Percentiles rank a stretch among this genome's conserved stretches.
These are phyloP conservation scores for Agrochola lota DNA, from an alignment of 2,888 invertebrate genomes.

Conservation along the genomic window DNA sequence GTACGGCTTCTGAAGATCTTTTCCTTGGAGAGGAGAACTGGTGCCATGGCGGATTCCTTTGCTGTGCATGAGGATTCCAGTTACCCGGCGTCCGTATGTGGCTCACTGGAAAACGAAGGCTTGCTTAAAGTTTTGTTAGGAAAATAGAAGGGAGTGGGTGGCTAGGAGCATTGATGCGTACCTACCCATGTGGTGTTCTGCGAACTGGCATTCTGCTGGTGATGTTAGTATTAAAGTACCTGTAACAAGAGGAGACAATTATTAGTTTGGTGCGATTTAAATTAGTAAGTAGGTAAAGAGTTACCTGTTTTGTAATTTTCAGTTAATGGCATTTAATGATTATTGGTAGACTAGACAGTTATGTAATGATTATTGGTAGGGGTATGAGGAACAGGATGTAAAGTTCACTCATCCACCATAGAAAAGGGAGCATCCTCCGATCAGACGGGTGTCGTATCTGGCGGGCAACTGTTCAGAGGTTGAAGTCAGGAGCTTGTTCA, in stretches of 20 bases:
- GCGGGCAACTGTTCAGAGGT: too few species aligned
- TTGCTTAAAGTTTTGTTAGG: conserved; percentile 44
- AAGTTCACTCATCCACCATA: too few species aligned
- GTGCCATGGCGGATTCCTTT: conserved; percentile 83
- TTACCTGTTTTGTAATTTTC: too few species aligned
- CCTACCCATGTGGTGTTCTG: conserved; percentile 88
- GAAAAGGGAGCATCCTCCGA: too few species aligned
- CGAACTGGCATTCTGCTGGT: conserved; percentile 79
- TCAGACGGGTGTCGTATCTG: too few species aligned
- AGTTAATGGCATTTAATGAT: too few species aligned
- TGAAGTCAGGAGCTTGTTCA: too few species aligned
- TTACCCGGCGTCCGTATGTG: conserved; percentile 79
- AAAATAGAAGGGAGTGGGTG: conserved; percentile 6
- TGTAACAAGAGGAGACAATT: conserved; percentile 73
- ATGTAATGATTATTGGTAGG: too few species aligned
- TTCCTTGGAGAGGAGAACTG: conserved; percentile 84
- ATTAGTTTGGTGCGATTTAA: neutral
- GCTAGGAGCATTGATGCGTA: conserved; percentile 84
- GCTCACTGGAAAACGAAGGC: conserved; percentile 76
- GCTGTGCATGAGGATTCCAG: conserved; percentile 77
- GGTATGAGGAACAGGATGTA: too few species aligned
- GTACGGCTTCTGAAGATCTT: conserved; percentile 80
- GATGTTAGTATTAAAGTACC: conserved; percentile 78
- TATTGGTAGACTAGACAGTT: neutral
- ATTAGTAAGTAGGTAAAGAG: too few species aligned